Base-by-base conservation (phyloP, 2,797 vertebrate species). In the Lepus townsendii region DNA sequence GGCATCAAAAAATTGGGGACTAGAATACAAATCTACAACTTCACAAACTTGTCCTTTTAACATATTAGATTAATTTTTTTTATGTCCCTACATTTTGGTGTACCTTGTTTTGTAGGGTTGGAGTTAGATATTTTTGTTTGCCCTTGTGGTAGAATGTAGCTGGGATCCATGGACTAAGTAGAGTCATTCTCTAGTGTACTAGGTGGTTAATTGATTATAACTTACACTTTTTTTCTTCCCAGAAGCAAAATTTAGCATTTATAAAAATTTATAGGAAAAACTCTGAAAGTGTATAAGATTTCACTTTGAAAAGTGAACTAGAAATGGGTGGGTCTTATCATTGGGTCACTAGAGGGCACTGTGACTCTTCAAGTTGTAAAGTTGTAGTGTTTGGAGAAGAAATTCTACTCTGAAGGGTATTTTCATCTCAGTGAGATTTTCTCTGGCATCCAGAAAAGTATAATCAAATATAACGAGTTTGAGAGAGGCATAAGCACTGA, bases 331-430 rank as follows among this genome's bases (percentile, higher is more conserved):
- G 9, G 0, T 75, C 52, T 77, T 2, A 1, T 0, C 3, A 27
- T 2, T 42, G 2, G 16, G 75, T 93, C 98, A 97, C 97, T 24
- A 98, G 98, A 97, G 97, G 97, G 98, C 98, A 97, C 96, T 98
- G 97, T 97, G 92, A 94, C 77, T 97, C 98, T 98, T 97, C 62
- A 89, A 27, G 6, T 93, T 80, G 77, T 92, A 32, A 94, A 68
- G 30, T 42, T 27, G 69, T 78, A 65, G 5, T 47, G 14, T 24
- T 83, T 54, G 88, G 65, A 88, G 94, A 89, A 93, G 66, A 89
- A 87, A 77, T 38, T 93, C 17, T 76, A 60, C n/a, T 83, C 60
- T 4, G 7, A 78, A 87, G 35, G 22, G 7, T 82, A 30, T 86
- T 89, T 91, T 85, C 65, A n/a, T 71, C 84, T 83, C 35, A 30